Evolutionary conservation across 1,140 invertebrate genomes (phyloP), one percentile per base, ranked within the genome.

Genomic region (Heterodera carotae): DNA sequence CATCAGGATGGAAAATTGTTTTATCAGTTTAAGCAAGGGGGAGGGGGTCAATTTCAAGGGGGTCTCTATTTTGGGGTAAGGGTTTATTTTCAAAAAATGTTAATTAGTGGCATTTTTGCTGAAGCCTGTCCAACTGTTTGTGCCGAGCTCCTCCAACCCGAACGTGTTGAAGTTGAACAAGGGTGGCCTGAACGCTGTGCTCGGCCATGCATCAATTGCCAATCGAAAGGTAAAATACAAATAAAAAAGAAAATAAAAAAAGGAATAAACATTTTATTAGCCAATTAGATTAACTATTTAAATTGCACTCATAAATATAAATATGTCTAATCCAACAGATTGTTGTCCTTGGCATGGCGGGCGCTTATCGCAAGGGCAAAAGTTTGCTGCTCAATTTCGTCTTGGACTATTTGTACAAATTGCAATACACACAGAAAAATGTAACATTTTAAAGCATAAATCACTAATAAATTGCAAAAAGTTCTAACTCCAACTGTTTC

Each of bases 351-450:
- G 97, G 95, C 15, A 95, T 99, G 39, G 91, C 91, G 48, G 97
- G 96, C 75, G 96, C 96, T 48, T 99, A 99, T 89, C 91, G 97
- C 12, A 99, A 99, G 90, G 97, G 97, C 81, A 96, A 96, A 89
- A 94, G 93, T 39, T 95, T 96, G 89, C 89, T 96, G 39, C 89
- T 96, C 0, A 93, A 97, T 89, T 97, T 97, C 89, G 95, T 96
- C 87, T 90, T 97, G 2, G 90, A 94, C 83, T 97, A 95, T 88
- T 81, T 86, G 67, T 86, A 86, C 76, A 82, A 72, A 48, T 69
- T 86, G 31, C 86, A 88, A 68, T 85, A 83, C 69, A 53, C 80
- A 29, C 81, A 83, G 64, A 83, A 81, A 34, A 82, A 82, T 75
- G 56, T 84, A 67, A 27, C 56, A 56, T 25, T 25, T 29, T 29